Evolutionary conservation across 2,113 vertebrate genomes (phyloP).

Genomic region (Psittacus erithacus): DNA sequence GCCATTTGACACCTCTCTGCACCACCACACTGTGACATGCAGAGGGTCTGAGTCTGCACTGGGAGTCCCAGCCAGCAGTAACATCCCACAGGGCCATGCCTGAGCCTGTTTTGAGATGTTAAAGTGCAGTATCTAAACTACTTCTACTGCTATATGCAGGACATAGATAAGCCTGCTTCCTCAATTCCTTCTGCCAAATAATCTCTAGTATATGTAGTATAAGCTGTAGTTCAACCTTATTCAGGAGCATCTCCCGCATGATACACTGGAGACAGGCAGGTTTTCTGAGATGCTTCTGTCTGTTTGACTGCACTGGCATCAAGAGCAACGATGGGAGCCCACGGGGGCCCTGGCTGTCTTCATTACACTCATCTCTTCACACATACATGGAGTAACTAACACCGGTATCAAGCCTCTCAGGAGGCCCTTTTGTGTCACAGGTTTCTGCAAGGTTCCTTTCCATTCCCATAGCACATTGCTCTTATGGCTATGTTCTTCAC

Average conservation of each 20-base stretch:
- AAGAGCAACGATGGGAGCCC: neutral
- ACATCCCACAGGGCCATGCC: too few relatives aligned
- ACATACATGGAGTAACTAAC: neutral
- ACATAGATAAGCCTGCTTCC: neutral
- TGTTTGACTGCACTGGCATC: neutral
- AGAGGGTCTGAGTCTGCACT: neutral
- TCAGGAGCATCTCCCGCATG: neutral
- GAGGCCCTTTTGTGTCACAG: neutral
- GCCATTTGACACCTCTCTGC: neutral
- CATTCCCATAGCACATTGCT: neutral
- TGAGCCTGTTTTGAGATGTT: neutral
- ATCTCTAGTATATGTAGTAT: neutral
- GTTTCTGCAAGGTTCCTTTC: neutral
- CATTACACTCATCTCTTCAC: too few relatives aligned
- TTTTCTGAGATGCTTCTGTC: neutral
- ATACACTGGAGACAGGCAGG: neutral
- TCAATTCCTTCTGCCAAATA: neutral
- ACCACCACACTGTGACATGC: fast-evolving
- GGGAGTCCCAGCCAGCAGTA: neutral
- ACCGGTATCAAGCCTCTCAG: neutral
- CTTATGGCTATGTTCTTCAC: neutral
- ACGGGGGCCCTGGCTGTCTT: neutral
- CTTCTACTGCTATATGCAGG: neutral
- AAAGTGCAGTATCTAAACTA: neutral
- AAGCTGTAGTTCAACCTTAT: neutral